Base-by-base conservation (phyloP, 2,888 invertebrate genomes). In the Torymus texanus region DNA sequence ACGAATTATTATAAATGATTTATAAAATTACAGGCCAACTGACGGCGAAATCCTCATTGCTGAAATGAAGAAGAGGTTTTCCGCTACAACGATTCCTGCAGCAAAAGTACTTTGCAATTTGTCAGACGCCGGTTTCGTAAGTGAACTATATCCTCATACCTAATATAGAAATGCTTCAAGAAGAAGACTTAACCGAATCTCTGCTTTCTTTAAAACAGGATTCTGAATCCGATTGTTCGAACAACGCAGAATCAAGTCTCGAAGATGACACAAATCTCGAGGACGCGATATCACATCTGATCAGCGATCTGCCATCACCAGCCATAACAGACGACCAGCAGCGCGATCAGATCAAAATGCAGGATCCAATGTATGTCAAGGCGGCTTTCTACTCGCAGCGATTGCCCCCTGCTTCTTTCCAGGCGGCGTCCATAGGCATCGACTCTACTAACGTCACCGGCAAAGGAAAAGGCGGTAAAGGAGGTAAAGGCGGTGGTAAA, bases 21-120 rank as follows among this genome's bases (percentile, higher is more conserved):
- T n/a, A 21, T 63, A n/a, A 66, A n/a, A 73, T 85, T 85, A 50
- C 82, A 93, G 94, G 82, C 93, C 94, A 79, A 94, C 94, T 82
- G 96, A 96, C 86, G 97, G 97, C 13, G 91, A 92, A 81, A 91
- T 92, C 79, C 93, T 95, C 86, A 94, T 95, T 83, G 92, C 93
- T 70, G 94, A 96, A 84, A 96, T 97, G 96, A 96, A 95, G 88
- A 92, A 92, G 81, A 93, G 94, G 88, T 96, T 94, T 91, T 95
- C 96, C 11, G 94, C 95, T 0, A 93, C 66, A 2, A 21, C 16
- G 0, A 59, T 21, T n/a, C 16, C 13, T 5, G 12, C 18, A n/a
- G 24, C 29, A 5, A 66, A 21, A 50, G 65, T 61, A 1, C 72
- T 78, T 59, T 53, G 41, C 1, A 66, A 61, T 41, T 41, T 41